Evolutionary conservation across 2,113 vertebrate species (phyloP).

Genomic region (Lycocorax pyrrhopterus): DNA sequence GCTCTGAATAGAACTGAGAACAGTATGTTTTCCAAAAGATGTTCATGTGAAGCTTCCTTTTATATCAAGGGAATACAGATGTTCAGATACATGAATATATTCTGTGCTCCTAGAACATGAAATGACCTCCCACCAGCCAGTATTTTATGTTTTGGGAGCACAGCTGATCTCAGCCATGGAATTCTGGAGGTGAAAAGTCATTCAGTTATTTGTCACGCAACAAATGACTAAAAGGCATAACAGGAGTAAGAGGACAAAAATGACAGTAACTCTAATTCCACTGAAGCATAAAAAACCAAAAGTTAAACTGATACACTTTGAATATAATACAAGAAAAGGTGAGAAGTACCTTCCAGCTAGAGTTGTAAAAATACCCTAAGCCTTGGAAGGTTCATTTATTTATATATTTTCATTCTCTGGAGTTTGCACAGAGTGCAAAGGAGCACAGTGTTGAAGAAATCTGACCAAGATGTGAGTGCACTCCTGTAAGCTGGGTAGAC

Average conservation of each 20-base stretch:
- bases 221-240: constrained; percentile 35
- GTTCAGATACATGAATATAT: neutral
- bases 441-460: neutral
- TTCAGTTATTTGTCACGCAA: constrained; percentile 7
- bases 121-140: neutral
- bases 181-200: constrained; percentile 27
- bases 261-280: constrained; percentile 50
- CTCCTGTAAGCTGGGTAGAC: neutral
- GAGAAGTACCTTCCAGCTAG: neutral
- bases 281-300: constrained; percentile 24
- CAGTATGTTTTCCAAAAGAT: neutral
- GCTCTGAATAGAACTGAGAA: neutral
- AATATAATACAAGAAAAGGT: constrained; percentile 31
- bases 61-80: neutral
- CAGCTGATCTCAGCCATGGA: neutral
- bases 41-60: neutral
- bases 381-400: neutral
- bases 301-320: constrained; percentile 1
- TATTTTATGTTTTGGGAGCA: neutral
- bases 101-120: neutral
- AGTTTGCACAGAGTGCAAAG: neutral
- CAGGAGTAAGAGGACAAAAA: neutral
- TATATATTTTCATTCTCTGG: neutral
- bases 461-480: neutral
- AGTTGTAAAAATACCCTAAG: neutral